Percentiles rank a stretch among this genome's conserved stretches.
phyloP scores from a whole-genome alignment of 2,888 invertebrate genomes.

The Nomada ferruginata region DNA sequence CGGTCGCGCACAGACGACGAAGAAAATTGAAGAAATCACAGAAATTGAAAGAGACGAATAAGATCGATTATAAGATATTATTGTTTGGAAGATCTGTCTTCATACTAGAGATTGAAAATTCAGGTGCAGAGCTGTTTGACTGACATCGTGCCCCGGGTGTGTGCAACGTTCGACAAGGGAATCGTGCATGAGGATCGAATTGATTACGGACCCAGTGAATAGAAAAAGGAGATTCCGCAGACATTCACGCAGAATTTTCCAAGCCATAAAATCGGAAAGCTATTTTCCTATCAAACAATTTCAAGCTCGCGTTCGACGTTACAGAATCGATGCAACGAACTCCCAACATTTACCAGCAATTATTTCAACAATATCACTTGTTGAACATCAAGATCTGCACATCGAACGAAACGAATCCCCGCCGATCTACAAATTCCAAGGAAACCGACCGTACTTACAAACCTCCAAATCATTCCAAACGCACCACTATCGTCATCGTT shows the following conservation, averaged over 20 bases:
- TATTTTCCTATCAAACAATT: background rate
- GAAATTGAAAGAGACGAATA: background rate
- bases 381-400: too few species aligned
- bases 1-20: background rate
- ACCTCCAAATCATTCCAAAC: too few species aligned
- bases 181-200: conserved; percentile 38
- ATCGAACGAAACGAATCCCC: too few species aligned
- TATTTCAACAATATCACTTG: too few species aligned
- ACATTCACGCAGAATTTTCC: background rate
- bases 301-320: background rate
- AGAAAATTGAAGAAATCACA: background rate
- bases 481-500: too few species aligned
- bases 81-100: background rate
- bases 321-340: background rate
- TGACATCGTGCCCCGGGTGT: background rate
- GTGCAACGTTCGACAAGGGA: conserved; percentile 29
- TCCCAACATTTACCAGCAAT: background rate
- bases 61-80: background rate
- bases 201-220: conserved; percentile 17
- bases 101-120: background rate
- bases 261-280: background rate
- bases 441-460: too few species aligned
- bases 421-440: too few species aligned
- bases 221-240: background rate
- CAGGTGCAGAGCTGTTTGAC: background rate